Conservation (phyloP, 1,140 invertebrate species). For the Drosophila littoralis region DNA sequence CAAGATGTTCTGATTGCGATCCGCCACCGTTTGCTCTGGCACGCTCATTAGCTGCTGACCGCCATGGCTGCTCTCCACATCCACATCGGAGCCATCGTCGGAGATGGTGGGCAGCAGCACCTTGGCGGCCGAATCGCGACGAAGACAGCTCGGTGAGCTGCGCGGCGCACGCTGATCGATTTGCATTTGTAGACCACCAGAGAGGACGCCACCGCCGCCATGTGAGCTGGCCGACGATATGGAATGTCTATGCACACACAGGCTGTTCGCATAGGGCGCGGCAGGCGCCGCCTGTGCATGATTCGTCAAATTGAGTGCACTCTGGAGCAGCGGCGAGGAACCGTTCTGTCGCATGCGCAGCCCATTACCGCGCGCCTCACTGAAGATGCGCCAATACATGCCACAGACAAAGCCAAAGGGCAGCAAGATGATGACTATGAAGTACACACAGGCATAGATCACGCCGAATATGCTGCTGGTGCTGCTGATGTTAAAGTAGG, state of each 20-base stretch:
- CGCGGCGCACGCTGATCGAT: constrained; percentile 70
- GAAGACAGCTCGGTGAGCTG: constrained; percentile 67
- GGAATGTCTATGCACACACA: constrained; percentile 76
- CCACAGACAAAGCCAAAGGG: constrained; percentile 89
- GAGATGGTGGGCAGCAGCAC: constrained; percentile 78
- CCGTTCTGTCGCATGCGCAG: constrained; percentile 89
- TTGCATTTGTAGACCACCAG: constrained; percentile 77
- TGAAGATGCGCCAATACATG: constrained; percentile 90
- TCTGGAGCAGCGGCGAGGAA: constrained; percentile 85
- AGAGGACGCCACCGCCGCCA: constrained; percentile 43
- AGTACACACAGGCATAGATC: constrained; percentile 84
- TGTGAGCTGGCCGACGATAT: constrained; percentile 77
- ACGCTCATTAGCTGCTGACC: constrained; percentile 51
- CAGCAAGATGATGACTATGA: constrained; percentile 87
- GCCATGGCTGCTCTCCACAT: constrained; percentile 33
- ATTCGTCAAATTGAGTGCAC: constrained; percentile 76
- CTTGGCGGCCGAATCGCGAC: constrained; percentile 78
- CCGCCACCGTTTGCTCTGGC: constrained; percentile 56
- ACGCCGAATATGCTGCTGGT: constrained; percentile 76
- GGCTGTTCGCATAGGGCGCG: constrained; percentile 81
- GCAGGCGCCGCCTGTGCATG: constrained; percentile 70
- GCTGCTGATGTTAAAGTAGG: constrained; percentile 65
- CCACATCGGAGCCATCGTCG: constrained; percentile 73
- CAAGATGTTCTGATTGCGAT: constrained; percentile 77
- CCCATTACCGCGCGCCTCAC: constrained; percentile 89